Evolutionary conservation across 2,888 invertebrate species (phyloP), one percentile per base, ranked within the genome.

Genomic region (Ichneumoninae sp.): DNA sequence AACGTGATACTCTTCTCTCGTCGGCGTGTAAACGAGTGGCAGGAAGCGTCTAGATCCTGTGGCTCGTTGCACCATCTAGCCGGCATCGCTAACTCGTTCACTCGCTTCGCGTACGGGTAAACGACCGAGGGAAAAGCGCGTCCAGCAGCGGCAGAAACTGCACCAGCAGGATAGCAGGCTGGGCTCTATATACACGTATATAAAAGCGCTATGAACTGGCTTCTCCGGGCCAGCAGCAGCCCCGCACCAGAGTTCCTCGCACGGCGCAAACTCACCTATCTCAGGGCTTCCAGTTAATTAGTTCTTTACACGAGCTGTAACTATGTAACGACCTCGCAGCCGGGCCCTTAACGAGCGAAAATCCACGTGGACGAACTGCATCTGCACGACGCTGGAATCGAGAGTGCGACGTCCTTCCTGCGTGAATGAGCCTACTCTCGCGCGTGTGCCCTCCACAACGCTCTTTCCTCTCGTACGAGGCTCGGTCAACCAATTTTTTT

Each of bases 211-310:
- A 36, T 36, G 36, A 40, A 40, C 7, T 66, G 36, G 36, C 66
- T 36, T 78, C 69, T 57, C 13, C 8, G 36, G 7, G 6, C 19
- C 40, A 40, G 3, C 66, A n/a, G 66, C 40, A 66, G 40, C 66
- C 16, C 16, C 16, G n/a, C 30, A 7, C n/a, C 19, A n/a, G 13
- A n/a, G 63, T 63, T n/a, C 5, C 16, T n/a, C 30, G n/a, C 65
- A 66, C 77, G 73, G 74, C 78, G 79, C 57, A 73, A 79, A 74
- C 79, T 79, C 70, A 65, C 81, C 87, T 89, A 89, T 88, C 88
- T 87, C 83, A 80, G 84, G 87, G 86, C 89, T 89, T 89, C 85
- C 88, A 89, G 87, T 90, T 91, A 91, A 91, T 91, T 91, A 90
- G 90, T 90, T 89, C 89, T 89, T 89, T 88, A 89, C 87, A 86